Conservation (phyloP, 2,888 invertebrate species). For the Apamea anceps region DNA sequence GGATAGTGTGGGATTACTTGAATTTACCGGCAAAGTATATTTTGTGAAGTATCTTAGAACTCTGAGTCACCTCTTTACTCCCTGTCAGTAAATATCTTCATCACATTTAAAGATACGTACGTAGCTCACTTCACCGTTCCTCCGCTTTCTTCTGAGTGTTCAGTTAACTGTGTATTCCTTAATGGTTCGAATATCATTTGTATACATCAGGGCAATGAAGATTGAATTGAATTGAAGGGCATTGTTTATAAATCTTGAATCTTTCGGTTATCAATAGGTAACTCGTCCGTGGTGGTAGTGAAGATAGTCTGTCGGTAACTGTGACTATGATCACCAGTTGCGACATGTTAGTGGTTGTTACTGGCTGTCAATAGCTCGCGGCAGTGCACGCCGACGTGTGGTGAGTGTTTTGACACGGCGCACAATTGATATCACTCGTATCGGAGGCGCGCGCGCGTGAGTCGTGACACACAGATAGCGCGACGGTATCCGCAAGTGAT, state of each 20-base stretch:
- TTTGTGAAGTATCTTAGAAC: background rate
- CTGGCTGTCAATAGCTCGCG: background rate
- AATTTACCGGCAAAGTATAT: background rate
- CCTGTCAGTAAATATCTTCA: background rate
- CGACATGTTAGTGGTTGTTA: background rate
- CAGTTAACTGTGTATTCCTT: background rate
- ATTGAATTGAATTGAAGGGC: no score
- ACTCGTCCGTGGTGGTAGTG: background rate
- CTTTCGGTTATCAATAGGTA: background rate
- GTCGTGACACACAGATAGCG: background rate
- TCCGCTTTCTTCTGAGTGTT: background rate
- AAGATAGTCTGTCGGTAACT: background rate
- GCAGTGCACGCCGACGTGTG: background rate
- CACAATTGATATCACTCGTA: constrained; percentile 19
- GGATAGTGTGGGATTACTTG: background rate
- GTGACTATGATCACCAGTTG: background rate
- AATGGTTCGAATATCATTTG: background rate
- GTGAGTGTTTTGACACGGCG: constrained; percentile 12
- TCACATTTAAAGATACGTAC: background rate
- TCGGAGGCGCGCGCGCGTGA: background rate
- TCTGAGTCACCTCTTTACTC: background rate
- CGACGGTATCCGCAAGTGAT: background rate
- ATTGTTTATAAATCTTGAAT: background rate
- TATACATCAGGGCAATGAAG: background rate
- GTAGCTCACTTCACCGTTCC: background rate